phyloP scores from a whole-genome alignment of 1,140 invertebrate species.

The Fopius arisanus region DNA sequence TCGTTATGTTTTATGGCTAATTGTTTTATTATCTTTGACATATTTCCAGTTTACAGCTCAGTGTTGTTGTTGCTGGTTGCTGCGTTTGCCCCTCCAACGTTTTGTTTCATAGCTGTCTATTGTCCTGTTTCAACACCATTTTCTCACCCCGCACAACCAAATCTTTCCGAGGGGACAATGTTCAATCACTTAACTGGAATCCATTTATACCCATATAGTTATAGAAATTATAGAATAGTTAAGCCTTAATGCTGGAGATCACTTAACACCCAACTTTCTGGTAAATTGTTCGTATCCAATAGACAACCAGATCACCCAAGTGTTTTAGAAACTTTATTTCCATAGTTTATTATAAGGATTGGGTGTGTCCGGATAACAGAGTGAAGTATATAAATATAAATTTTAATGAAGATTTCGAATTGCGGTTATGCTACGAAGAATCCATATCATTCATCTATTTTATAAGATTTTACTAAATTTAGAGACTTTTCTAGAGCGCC shows the following conservation, averaged over 20 bases:
- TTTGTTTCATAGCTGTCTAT: constrained; percentile 64
- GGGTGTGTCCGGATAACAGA: too few relatives aligned
- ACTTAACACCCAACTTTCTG: too few relatives aligned
- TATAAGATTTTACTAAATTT: too few relatives aligned
- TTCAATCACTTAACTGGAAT: background rate
- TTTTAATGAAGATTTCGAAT: too few relatives aligned
- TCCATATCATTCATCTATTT: too few relatives aligned
- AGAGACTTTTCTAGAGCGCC: too few relatives aligned
- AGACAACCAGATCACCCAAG: too few relatives aligned
- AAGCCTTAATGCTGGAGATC: background rate
- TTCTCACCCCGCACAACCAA: background rate
- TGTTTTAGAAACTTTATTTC: too few relatives aligned
- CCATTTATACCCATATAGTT: background rate
- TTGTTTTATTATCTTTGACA: constrained; percentile 68
- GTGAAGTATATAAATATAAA: too few relatives aligned
- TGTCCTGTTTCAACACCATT: constrained; percentile 44
- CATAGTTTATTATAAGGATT: too few relatives aligned
- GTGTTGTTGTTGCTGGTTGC: constrained; percentile 25
- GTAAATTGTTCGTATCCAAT: too few relatives aligned
- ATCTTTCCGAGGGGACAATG: background rate
- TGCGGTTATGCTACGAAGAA: too few relatives aligned
- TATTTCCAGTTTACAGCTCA: constrained; percentile 65
- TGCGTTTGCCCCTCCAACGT: constrained; percentile 37
- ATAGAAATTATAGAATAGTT: background rate
- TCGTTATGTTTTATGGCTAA: constrained; percentile 67